Evolutionary conservation across 2,113 vertebrate genomes (phyloP).

Genomic region (Rhinoderma darwinii): DNA sequence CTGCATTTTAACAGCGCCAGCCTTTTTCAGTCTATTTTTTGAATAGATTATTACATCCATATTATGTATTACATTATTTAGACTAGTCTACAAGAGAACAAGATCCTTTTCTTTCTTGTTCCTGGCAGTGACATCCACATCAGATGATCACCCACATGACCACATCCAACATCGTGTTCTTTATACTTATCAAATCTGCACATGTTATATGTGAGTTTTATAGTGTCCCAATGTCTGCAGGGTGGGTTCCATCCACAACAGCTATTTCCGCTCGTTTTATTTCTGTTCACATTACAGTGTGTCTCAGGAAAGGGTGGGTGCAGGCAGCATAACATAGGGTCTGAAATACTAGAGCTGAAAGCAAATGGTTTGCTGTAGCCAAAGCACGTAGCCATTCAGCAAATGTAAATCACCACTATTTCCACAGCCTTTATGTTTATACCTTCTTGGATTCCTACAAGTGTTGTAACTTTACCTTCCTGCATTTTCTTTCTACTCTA

Average conservation of each 20-base stretch:
- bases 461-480: conserved; percentile 25
- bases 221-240: conserved; percentile 7
- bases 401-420: conserved; percentile 23
- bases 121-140: not conserved
- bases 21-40: no score
- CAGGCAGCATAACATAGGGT: conserved; percentile 25
- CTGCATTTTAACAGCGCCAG: no score
- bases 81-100: not conserved
- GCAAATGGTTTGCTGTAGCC: not conserved
- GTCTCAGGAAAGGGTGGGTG: conserved; percentile 56
- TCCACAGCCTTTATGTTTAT: conserved; percentile 22
- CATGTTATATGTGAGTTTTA: not conserved
- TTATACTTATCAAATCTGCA: not conserved
- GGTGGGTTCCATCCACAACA: conserved; percentile 19
- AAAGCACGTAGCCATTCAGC: conserved; percentile 11
- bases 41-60: not conserved
- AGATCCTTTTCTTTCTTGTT: not conserved
- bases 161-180: not conserved
- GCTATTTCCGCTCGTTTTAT: conserved; percentile 17
- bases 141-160: conserved; percentile 9
- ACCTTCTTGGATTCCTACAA: conserved; percentile 10
- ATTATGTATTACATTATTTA: not conserved
- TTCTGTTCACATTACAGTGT: conserved; percentile 22
- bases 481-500: conserved; percentile 1
- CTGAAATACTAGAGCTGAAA: not conserved